A percentile compares a stretch with the other conserved stretches of the same genome.
Conservation (phyloP, 2,888 invertebrate species). For the Lathronympha strigana region DNA sequence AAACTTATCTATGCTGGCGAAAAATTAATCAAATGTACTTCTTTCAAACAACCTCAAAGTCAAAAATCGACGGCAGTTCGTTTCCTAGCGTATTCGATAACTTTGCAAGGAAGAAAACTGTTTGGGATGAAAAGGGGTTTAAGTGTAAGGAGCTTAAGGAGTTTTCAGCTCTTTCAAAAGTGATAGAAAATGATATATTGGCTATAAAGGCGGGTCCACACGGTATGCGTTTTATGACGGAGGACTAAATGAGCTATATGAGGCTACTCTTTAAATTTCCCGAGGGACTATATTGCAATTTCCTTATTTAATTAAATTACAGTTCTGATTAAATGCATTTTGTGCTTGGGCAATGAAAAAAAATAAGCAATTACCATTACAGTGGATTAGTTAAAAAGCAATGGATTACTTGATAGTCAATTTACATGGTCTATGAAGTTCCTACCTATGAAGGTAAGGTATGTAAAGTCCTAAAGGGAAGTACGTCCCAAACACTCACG, state of each 20-base stretch:
- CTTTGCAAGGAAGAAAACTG: slow-evolving; percentile 6
- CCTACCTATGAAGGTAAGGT: too few relatives aligned
- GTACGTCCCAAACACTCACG: too few relatives aligned
- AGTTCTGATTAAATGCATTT: slow-evolving; percentile 22
- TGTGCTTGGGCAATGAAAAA: too few relatives aligned
- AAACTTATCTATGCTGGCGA: slow-evolving; percentile 1
- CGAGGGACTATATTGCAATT: slow-evolving; percentile 9
- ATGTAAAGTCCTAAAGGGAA: too few relatives aligned
- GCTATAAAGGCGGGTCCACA: slow-evolving; percentile 33
- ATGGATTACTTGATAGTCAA: too few relatives aligned
- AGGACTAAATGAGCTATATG: slow-evolving; percentile 21
- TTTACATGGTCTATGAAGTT: too few relatives aligned
- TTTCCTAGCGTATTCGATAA: background rate
- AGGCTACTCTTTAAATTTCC: slow-evolving; percentile 35
- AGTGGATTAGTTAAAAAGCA: too few relatives aligned
- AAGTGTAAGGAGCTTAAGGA: background rate
- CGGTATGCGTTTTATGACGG: slow-evolving; percentile 27
- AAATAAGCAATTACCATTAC: too few relatives aligned
- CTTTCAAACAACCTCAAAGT: background rate
- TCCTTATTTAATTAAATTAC: slow-evolving; percentile 27
- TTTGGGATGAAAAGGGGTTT: background rate
- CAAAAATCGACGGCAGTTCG: background rate
- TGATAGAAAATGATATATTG: background rate
- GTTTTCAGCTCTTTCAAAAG: background rate
- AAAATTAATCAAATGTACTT: slow-evolving; percentile 8